Percentiles rank a stretch among this genome's conserved stretches.
phyloP scores from a whole-genome alignment of 1,140 invertebrate genomes.

The Drosophila suzukii region DNA sequence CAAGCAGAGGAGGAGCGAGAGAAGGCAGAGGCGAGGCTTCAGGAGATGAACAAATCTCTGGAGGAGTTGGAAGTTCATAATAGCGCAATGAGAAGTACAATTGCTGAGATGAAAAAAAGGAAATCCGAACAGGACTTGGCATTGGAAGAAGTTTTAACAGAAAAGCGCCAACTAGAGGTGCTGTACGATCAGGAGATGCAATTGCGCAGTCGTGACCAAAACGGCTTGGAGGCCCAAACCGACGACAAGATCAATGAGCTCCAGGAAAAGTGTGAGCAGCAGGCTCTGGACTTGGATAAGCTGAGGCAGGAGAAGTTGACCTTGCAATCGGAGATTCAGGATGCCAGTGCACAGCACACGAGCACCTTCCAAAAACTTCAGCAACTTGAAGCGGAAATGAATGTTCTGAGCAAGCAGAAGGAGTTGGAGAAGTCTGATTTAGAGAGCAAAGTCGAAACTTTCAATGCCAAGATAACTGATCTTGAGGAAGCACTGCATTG shows the following conservation, averaged over 20 bases:
- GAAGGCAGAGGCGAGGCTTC: not conserved
- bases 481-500: slow-evolving; percentile 11
- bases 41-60: not conserved
- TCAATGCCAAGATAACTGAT: slow-evolving; percentile 17
- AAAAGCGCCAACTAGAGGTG: slow-evolving; percentile 43
- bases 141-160: slow-evolving; percentile 3
- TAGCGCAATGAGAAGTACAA: not conserved
- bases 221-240: not conserved
- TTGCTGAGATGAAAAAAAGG: not conserved
- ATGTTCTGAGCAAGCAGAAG: not conserved
- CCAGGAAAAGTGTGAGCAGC: slow-evolving; percentile 14
- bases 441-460: slow-evolving; percentile 5
- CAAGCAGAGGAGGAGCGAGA: not conserved
- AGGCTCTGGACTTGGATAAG: slow-evolving; percentile 18
- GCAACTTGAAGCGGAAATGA: not conserved
- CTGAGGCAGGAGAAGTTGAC: slow-evolving; percentile 26
- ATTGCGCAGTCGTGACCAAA: not conserved
- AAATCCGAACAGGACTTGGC: not conserved
- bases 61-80: not conserved
- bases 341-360: not conserved
- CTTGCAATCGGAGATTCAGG: slow-evolving; percentile 15
- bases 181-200: slow-evolving; percentile 30
- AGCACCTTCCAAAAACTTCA: not conserved
- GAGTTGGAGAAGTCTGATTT: slow-evolving; percentile 5
- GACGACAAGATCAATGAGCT: slow-evolving; percentile 16